Percentiles rank a stretch among this genome's conserved stretches.
Evolutionary conservation across 2,797 vertebrate genomes (phyloP).

Genomic region (Danio choprae): DNA sequence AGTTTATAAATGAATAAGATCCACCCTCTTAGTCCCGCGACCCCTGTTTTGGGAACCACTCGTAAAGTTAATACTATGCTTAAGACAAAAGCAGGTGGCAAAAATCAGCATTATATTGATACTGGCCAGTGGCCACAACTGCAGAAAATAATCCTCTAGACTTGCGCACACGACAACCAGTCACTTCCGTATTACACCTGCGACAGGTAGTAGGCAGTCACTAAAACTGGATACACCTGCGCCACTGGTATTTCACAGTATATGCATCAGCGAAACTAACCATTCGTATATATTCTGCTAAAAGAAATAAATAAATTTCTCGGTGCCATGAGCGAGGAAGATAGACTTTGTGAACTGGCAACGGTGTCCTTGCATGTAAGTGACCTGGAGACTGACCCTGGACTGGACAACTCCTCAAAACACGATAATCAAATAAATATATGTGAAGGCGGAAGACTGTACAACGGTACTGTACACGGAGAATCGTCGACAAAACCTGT

Average conservation of each 20-base stretch:
- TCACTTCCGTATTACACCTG: slow-evolving; percentile 85
- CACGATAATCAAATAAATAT: neutral
- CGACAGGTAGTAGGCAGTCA: slow-evolving; percentile 58
- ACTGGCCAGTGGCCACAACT: neutral
- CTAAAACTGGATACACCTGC: slow-evolving; percentile 71
- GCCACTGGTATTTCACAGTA: slow-evolving; percentile 15
- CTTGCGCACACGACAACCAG: slow-evolving; percentile 15
- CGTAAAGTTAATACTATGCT: too few relatives aligned
- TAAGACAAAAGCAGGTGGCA: too few relatives aligned
- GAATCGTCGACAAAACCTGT: slow-evolving; percentile 8
- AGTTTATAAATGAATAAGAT: too few relatives aligned
- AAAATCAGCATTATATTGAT: too few relatives aligned
- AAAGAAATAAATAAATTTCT: neutral
- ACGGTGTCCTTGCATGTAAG: slow-evolving; percentile 60
- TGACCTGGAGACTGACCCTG: slow-evolving; percentile 44
- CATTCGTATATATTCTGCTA: neutral
- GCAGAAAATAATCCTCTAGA: neutral
- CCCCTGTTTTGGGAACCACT: too few relatives aligned
- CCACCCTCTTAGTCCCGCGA: too few relatives aligned
- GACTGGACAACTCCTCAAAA: slow-evolving; percentile 19
- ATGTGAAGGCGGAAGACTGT: neutral
- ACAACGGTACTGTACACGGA: slow-evolving; percentile 30
- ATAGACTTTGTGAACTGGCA: slow-evolving; percentile 65
- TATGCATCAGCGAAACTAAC: slow-evolving; percentile 20
- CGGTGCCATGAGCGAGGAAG: slow-evolving; percentile 70